Conservation (phyloP, 2,888 invertebrate species). For the Trichopoda pennipes region DNA sequence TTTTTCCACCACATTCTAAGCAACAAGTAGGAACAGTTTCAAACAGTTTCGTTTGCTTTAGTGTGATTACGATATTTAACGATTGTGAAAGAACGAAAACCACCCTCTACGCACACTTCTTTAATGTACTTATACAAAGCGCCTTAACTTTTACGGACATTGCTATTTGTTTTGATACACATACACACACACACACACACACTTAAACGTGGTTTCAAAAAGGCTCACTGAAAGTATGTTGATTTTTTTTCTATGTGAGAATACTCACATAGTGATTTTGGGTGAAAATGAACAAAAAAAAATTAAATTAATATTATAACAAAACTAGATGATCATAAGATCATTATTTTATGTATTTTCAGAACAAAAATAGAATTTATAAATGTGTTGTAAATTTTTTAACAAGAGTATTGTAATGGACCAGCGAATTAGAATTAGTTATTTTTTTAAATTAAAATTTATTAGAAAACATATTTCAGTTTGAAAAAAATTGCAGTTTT, state of each 20-base stretch:
- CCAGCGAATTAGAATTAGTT: no score
- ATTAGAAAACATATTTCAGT: no score
- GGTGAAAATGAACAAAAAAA: not conserved
- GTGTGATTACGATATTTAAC: conserved; percentile 19
- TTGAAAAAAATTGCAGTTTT: no score
- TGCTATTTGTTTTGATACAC: not conserved
- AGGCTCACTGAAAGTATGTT: not conserved
- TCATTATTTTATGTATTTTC: no score
- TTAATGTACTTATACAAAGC: not conserved
- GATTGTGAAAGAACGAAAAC: conserved; percentile 12
- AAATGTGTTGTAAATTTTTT: no score
- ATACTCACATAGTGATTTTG: not conserved
- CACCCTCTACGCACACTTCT: conserved; percentile 1
- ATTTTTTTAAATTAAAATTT: no score
- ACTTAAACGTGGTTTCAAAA: not conserved
- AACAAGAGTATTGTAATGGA: no score
- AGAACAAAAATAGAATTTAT: no score
- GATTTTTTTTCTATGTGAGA: conserved; percentile 37
- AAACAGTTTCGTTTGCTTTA: conserved; percentile 23
- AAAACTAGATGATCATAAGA: no score
- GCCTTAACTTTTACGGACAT: conserved; percentile 7
- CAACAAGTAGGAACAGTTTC: conserved; percentile 66
- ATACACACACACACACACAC: not conserved
- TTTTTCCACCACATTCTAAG: conserved; percentile 21
- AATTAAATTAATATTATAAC: no score